Percentiles rank a stretch among this genome's conserved stretches.
Evolutionary conservation across 2,888 invertebrate genomes (phyloP).

Genomic region (Eumerus sabulonum): DNA sequence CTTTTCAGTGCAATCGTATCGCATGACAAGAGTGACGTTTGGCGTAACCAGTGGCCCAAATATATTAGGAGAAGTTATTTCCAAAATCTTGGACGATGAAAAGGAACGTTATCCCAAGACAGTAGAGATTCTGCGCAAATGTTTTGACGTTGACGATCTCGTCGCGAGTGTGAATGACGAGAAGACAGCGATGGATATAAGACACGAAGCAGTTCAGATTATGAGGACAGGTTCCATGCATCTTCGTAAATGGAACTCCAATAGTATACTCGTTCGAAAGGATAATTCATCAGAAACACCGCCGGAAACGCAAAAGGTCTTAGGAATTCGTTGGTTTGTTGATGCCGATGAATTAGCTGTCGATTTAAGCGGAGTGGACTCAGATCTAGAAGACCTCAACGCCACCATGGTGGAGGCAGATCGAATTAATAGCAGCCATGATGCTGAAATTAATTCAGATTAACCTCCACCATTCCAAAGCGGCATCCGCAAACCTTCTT

Average conservation of each 20-base stretch:
- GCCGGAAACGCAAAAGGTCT: slow-evolving; percentile 12
- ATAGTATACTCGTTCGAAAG: neutral
- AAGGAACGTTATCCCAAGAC: slow-evolving; percentile 1
- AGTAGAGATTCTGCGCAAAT: slow-evolving; percentile 16
- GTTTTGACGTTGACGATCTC: slow-evolving; percentile 29
- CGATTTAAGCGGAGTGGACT: slow-evolving; percentile 16
- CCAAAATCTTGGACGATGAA: slow-evolving; percentile 6
- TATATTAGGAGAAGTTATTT: slow-evolving; percentile 17
- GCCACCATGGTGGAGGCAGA: no score
- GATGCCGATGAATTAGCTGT: slow-evolving; percentile 29
- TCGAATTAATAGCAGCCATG: no score
- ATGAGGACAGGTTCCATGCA: no score
- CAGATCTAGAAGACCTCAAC: no score
- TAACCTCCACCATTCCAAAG: no score
- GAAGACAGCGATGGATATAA: neutral
- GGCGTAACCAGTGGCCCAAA: slow-evolving; percentile 30
- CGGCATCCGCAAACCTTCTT: no score
- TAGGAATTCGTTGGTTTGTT: slow-evolving; percentile 23
- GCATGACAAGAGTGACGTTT: slow-evolving; percentile 28
- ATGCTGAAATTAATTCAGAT: no score
- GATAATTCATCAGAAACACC: neutral
- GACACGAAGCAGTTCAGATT: slow-evolving; percentile 17
- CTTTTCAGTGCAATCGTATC: slow-evolving; percentile 34
- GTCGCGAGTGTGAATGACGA: slow-evolving; percentile 18
- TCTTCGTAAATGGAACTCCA: slow-evolving; percentile 24